A percentile compares a stretch with the other conserved stretches of the same genome.
Evolutionary conservation across 2,888 invertebrate species (phyloP).

Genomic region (Dicyrtomina minuta): DNA sequence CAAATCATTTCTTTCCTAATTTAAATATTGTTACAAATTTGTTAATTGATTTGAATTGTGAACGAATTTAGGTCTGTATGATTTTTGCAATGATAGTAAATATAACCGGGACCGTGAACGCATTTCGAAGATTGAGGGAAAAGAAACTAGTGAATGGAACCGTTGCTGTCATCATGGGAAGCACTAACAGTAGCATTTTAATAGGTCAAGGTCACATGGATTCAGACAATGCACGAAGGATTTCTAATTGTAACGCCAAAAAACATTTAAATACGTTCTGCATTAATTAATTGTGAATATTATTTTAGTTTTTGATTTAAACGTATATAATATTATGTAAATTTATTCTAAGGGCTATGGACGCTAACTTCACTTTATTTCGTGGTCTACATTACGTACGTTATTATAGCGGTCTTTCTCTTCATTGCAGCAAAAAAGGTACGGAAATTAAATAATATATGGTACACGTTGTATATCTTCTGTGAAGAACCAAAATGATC

Average conservation of each 20-base stretch:
- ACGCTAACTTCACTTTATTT: conserved; percentile 12
- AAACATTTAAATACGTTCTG: too few species aligned
- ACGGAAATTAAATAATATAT: not conserved
- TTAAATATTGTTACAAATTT: not conserved
- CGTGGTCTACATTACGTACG: not conserved
- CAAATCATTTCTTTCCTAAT: not conserved
- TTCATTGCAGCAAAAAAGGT: conserved; percentile 14
- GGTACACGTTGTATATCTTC: too few species aligned
- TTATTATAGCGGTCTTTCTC: not conserved
- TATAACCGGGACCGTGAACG: conserved; percentile 6
- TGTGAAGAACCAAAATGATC: not conserved
- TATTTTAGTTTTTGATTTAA: too few species aligned
- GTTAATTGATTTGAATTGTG: not conserved
- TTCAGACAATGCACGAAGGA: too few species aligned
- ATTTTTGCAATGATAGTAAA: conserved; percentile 20
- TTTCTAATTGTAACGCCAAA: too few species aligned
- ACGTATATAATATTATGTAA: too few species aligned
- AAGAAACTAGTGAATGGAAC: too few species aligned
- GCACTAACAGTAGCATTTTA: too few species aligned
- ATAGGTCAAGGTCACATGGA: too few species aligned
- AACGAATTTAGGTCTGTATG: conserved; percentile 6
- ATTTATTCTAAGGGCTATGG: not conserved
- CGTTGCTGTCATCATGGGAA: too few species aligned
- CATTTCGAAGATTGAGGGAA: not conserved
- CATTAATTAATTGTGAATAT: too few species aligned